Evolutionary conservation across 2,113 vertebrate species (phyloP), one percentile per base, ranked within the genome.

Genomic region (Propithecus coquereli): DNA sequence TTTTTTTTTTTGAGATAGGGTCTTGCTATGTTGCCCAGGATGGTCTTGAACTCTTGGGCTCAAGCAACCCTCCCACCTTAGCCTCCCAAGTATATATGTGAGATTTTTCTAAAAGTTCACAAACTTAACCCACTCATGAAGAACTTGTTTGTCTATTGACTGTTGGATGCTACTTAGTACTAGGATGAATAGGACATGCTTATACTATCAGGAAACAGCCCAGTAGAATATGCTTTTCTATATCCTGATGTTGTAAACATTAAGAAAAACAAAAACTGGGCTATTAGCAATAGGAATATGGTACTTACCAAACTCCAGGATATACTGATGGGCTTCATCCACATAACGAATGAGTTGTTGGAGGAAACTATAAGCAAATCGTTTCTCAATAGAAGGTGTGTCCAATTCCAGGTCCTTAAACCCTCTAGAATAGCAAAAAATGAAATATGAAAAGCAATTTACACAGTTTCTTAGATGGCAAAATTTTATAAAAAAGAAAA

Each of bases 301-400:
- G 2, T 57, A 96, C 90, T 71, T 97, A 99, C 99, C 99, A 82
- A 99, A 99, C 97, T 99, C 99, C 98, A 99, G 97, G 98, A 99
- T 99, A 94, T 99, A 99, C 68, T 99, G 98, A 91, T 99, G 99
- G 8, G 99, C 99, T 98, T 99, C 99, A 86, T 99, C 99, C 84
- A 99, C 99, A 0, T 99, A 99, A 90, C 99, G 98, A 97, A 99
- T 99, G 92, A 99, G 99, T 17, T 99, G 99, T 96, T 99, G 99
- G 61, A 99, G 99, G 85, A 99, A 99, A 84, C 99, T 99, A 97
- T 99, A 99, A 76, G 99, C 99, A 94, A 99, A 99, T 13, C 99
- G 99, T 90, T 99, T 99, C 98, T 99, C 99, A 76, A 99, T 99
- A 23, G 99, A 99, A 66, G 99, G 99, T 0, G 99, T 99, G 95